Conservation (phyloP, 92 coral and sea anemone genomes). For the Phenganax subtilis region DNA sequence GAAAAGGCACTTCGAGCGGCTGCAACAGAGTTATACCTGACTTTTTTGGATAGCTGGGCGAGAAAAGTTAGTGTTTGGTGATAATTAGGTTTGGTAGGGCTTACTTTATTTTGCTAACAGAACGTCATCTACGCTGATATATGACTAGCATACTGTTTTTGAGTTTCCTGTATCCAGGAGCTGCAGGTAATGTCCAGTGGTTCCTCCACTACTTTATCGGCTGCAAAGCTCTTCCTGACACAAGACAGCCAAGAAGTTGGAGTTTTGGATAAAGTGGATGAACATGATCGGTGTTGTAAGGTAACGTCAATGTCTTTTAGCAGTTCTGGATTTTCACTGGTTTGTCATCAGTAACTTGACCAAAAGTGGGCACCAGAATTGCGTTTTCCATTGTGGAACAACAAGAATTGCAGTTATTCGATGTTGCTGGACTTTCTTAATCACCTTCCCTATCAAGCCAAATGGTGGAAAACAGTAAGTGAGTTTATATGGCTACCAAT, state of each 20-base stretch:
- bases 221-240: constrained; percentile 45
- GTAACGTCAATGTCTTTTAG: not conserved
- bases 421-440: constrained; percentile 14
- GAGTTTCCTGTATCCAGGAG: constrained; percentile 40
- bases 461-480: constrained; percentile 55
- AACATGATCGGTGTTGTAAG: constrained; percentile 28
- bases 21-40: constrained; percentile 49
- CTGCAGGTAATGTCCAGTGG: constrained; percentile 45
- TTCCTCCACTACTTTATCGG: constrained; percentile 39
- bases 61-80: constrained; percentile 36
- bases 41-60: constrained; percentile 37
- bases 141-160: constrained; percentile 28
- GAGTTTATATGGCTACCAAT: constrained; percentile 53
- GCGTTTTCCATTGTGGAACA: constrained; percentile 37
- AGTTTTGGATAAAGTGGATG: constrained; percentile 55
- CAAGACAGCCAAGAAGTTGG: constrained; percentile 55
- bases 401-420: constrained; percentile 21
- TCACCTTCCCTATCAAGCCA: constrained; percentile 56
- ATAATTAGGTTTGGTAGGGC: not conserved
- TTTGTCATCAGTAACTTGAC: constrained; percentile 45
- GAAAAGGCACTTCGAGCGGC: constrained; percentile 29
- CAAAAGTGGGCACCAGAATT: constrained; percentile 56
- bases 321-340: constrained; percentile 41
- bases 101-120: constrained; percentile 4
- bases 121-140: constrained; percentile 39